Base-by-base conservation (phyloP, 2,797 vertebrate genomes). In the Paguma larvata region DNA sequence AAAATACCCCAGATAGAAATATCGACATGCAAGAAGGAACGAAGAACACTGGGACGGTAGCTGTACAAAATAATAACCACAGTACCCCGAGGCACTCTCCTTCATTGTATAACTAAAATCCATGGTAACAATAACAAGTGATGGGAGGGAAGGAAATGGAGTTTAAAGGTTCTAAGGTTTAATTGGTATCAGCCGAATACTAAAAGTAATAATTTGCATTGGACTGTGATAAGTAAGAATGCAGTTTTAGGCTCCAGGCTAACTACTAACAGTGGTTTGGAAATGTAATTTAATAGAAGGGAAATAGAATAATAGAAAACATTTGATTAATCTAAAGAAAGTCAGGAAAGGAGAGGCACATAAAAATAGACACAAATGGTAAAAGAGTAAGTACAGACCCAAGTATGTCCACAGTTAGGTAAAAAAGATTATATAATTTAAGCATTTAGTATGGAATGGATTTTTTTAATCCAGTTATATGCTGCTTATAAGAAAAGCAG, bases 281-380 rank as follows among this genome's bases (percentile, higher is more conserved):
- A 92, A 90, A 75, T 94, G 30, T 62, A 84, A 86, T 68, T 95
- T 75, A 90, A 91, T 86, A 53, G 85, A 90, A 78, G 38, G 89
- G 92, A 95, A 89, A 84, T 94, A 44, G 34, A 86, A 63, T 90
- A 92, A 83, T 78, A 44, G 89, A 23, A 93, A 94, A 73, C 53
- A 53, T 89, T 89, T 89, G 56, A 83, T 87, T 95, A 96, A 96
- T 89, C n/a, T 51, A 14, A 77, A 89, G 56, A 79, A 85, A 95
- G 62, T 48, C 68, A 82, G 48, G 67, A 72, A 90, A 92, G 6
- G 15, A 82, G 78, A 46, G 18, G 19, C 34, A 83, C 15, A 56
- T 92, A 85, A 92, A 97, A 83, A 68, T 73, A 90, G 65, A 32
- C 63, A 87, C 70, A 84, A 83, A 48, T 72, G 88, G 51, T 68